A percentile compares a stretch with the other conserved stretches of the same genome.
Evolutionary conservation across 2,113 vertebrate genomes (phyloP).

Genomic region (Triplophysa rosa): DNA sequence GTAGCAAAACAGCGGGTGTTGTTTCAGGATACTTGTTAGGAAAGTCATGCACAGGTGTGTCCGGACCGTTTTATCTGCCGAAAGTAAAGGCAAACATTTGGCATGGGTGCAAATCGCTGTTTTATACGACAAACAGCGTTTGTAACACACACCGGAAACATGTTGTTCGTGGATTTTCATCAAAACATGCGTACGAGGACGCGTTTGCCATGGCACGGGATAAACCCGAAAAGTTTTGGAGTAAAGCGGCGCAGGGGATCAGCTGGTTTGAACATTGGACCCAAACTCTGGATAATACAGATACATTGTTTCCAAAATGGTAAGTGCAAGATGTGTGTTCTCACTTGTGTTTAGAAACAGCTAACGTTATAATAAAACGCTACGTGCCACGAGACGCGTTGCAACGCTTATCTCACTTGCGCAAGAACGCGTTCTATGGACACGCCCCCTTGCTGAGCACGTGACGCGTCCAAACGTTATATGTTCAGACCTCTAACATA

Average conservation of each 20-base stretch:
- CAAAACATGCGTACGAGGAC: conserved; percentile 53
- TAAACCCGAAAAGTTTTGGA: conserved; percentile 70
- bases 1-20: background rate
- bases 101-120: too few relatives aligned
- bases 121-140: background rate
- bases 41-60: conserved; percentile 1
- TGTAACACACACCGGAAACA: background rate
- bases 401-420: too few relatives aligned
- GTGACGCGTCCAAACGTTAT: too few relatives aligned
- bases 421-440: too few relatives aligned
- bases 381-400: background rate
- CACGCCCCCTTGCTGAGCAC: too few relatives aligned
- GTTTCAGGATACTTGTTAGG: background rate
- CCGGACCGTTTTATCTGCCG: background rate
- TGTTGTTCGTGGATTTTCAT: conserved; percentile 25
- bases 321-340: conserved; percentile 52
- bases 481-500: too few relatives aligned
- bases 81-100: background rate
- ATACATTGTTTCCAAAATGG: conserved; percentile 76
- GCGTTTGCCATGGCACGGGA: conserved; percentile 66
- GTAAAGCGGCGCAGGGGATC: conserved; percentile 57
- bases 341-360: too few relatives aligned
- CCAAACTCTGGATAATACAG: conserved; percentile 68
- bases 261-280: conserved; percentile 75
- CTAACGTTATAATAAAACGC: too few relatives aligned